These are phyloP conservation scores for Dioctria rufipes DNA, from an alignment of 2,888 invertebrate species.

Conservation along the genomic window DNA sequence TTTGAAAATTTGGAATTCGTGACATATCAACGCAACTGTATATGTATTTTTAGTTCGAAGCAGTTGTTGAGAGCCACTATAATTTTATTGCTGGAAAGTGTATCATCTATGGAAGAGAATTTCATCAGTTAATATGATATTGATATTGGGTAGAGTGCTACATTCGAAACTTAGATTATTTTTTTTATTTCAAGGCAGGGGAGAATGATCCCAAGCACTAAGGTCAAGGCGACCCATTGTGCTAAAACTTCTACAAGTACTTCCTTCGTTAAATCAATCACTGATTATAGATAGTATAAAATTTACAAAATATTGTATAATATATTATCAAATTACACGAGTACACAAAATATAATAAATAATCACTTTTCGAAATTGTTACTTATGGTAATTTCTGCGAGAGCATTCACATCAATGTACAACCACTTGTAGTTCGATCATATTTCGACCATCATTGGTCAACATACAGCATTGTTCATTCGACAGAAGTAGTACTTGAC, in stretches of 20 bases:
- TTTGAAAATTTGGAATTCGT: too few species aligned
- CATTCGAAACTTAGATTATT: too few species aligned
- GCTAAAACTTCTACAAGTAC: not conserved
- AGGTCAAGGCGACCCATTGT: too few species aligned
- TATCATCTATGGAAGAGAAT: too few species aligned
- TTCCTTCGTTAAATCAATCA: not conserved
- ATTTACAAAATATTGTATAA: not conserved
- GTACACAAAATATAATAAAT: not conserved
- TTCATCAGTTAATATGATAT: too few species aligned
- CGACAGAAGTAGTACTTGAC: constrained; percentile 63
- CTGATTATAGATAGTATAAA: not conserved
- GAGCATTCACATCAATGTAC: constrained; percentile 60
- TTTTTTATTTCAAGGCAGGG: too few species aligned
- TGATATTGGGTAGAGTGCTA: too few species aligned
- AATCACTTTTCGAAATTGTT: not conserved
- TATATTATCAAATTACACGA: not conserved
- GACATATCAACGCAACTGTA: too few species aligned
- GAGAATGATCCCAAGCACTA: too few species aligned
- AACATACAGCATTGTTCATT: constrained; percentile 61
- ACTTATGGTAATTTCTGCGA: not conserved
- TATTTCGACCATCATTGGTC: constrained; percentile 63
- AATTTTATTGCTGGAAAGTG: too few species aligned
- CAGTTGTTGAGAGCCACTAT: too few species aligned
- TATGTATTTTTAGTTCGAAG: too few species aligned
- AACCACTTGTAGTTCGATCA: constrained; percentile 64